Evolutionary conservation across 2,888 invertebrate species (phyloP).

Genomic region (Rhamphomyia laevipes): DNA sequence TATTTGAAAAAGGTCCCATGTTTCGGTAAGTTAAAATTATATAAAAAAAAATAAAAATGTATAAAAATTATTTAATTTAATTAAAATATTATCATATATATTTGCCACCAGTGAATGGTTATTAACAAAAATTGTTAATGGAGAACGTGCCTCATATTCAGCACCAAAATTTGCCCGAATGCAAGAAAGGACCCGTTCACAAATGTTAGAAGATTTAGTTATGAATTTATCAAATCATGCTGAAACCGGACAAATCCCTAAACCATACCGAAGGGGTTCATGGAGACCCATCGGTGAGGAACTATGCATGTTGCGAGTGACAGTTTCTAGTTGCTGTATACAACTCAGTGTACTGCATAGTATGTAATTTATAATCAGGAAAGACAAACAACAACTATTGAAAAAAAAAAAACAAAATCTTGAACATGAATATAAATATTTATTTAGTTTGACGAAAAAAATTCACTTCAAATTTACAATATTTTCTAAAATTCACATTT

Average conservation of each 20-base stretch:
- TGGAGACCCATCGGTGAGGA: constrained; percentile 77
- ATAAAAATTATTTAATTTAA: background rate
- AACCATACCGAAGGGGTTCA: constrained; percentile 82
- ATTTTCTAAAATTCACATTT: too few relatives aligned
- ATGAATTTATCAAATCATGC: constrained; percentile 89
- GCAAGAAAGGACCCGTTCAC: constrained; percentile 86
- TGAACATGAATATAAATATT: background rate
- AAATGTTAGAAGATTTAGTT: constrained; percentile 90
- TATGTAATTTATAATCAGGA: constrained; percentile 25
- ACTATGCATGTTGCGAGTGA: constrained; percentile 22
- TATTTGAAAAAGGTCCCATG: constrained; percentile 89
- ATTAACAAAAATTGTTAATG: constrained; percentile 86
- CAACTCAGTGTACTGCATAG: constrained; percentile 36
- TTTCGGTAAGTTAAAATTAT: constrained; percentile 51
- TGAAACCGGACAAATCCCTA: constrained; percentile 90
- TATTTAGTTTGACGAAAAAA: background rate
- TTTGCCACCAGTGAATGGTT: constrained; percentile 65
- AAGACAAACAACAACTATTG: background rate
- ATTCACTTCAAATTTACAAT: too few relatives aligned
- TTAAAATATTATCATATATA: background rate
- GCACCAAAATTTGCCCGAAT: constrained; percentile 91
- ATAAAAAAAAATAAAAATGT: background rate
- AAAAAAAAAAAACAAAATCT: background rate
- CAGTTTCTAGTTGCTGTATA: constrained; percentile 32
- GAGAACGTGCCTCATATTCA: constrained; percentile 85